phyloP scores from a whole-genome alignment of 2,797 vertebrate species.

The Silurus aristotelis region DNA sequence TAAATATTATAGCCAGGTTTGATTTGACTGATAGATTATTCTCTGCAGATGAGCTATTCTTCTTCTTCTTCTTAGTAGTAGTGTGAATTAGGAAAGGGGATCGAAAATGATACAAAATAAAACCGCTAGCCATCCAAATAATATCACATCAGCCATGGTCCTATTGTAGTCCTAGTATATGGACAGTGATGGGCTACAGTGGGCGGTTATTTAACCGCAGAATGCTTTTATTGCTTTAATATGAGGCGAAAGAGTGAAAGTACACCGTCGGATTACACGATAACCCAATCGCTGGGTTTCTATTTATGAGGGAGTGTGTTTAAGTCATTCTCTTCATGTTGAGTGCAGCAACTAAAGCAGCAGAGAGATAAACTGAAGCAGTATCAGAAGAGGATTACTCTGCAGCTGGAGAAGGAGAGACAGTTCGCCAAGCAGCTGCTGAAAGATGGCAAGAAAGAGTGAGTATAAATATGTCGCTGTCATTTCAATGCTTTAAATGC shows the following conservation, averaged over 20 bases:
- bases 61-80: neutral
- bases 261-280: neutral
- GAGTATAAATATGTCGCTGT: conserved; percentile 59
- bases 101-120: neutral
- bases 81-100: neutral
- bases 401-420: conserved; percentile 85
- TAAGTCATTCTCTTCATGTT: conserved; percentile 7
- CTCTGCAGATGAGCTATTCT: neutral
- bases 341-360: conserved; percentile 90
- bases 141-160: neutral
- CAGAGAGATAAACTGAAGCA: conserved; percentile 91
- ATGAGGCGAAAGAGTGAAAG: neutral
- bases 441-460: conserved; percentile 87
- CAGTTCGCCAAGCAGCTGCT: conserved; percentile 85
- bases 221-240: neutral
- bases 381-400: conserved; percentile 84
- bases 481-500: neutral
- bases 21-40: neutral
- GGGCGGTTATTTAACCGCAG: neutral
- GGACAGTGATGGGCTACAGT: neutral
- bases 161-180: neutral
- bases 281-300: neutral
- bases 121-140: neutral
- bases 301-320: neutral
- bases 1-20: neutral